These are phyloP conservation scores for Camelus dromedarius DNA, from an alignment of 2,113 vertebrate genomes.

Conservation along the genomic window DNA sequence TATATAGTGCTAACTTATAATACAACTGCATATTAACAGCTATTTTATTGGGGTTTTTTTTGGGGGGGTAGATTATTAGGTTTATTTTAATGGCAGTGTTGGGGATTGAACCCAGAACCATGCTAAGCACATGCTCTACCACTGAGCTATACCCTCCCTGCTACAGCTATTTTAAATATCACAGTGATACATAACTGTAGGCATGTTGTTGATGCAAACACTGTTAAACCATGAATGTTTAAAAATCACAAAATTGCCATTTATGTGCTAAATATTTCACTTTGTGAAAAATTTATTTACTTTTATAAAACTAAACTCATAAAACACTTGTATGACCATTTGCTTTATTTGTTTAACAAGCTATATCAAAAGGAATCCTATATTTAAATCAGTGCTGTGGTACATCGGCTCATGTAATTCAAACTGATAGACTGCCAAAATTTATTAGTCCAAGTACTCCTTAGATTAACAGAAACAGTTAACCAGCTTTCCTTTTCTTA, in stretches of 20 bases:
- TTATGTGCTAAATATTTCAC: neutral
- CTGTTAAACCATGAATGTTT: neutral
- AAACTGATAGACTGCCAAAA: neutral
- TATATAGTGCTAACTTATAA: neutral
- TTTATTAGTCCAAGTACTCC: neutral
- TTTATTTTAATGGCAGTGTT: too few relatives aligned
- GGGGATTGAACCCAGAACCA: too few relatives aligned
- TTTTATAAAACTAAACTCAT: neutral
- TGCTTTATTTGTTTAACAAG: neutral
- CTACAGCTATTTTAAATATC: neutral
- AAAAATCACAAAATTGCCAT: neutral
- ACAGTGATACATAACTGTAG: neutral
- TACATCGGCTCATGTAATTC: neutral
- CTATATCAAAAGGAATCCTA: neutral
- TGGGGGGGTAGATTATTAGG: too few relatives aligned
- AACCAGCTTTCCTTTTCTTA: neutral
- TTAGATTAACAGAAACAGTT: neutral
- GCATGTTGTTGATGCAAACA: neutral
- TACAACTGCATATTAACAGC: neutral
- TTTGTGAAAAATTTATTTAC: constrained; percentile 8
- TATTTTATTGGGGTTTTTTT: neutral
- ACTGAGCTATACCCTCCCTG: too few relatives aligned
- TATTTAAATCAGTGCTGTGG: neutral
- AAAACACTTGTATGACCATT: neutral
- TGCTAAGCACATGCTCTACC: too few relatives aligned